A percentile compares a stretch with the other conserved stretches of the same genome.
phyloP scores from a whole-genome alignment of 2,888 invertebrate genomes.

The Dinocampus coccinellae region DNA sequence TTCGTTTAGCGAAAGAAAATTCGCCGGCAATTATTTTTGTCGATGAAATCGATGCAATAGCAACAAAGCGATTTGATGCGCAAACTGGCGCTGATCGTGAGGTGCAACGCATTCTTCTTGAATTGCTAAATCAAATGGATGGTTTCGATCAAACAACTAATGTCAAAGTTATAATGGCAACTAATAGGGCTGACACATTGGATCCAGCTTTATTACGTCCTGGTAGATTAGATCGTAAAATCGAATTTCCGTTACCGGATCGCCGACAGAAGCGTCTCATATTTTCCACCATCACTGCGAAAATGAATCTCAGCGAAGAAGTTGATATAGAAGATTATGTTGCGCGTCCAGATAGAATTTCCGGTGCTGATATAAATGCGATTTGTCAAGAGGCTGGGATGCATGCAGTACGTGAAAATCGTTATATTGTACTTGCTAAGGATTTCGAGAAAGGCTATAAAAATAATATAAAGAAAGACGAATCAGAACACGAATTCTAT shows the following conservation, averaged over 20 bases:
- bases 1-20: constrained; percentile 98
- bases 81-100: constrained; percentile 99
- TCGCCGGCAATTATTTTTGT: constrained; percentile 99
- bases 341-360: constrained; percentile 97
- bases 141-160: constrained; percentile 99
- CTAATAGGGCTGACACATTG: constrained; percentile 88
- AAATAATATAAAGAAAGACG: constrained; percentile 99
- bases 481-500: constrained; percentile 99
- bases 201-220: constrained; percentile 97
- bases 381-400: constrained; percentile 99
- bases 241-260: constrained; percentile 98
- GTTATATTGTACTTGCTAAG: constrained; percentile 98
- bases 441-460: constrained; percentile 99
- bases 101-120: constrained; percentile 96
- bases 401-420: constrained; percentile 99
- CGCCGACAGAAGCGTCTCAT: constrained; percentile 92
- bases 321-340: constrained; percentile 99
- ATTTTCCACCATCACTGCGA: constrained; percentile 96
- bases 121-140: constrained; percentile 99
- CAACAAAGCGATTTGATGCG: constrained; percentile 98
- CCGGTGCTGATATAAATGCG: constrained; percentile 99
- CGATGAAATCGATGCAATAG: constrained; percentile 99
- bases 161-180: constrained; percentile 85
- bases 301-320: constrained; percentile 98
- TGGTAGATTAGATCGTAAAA: constrained; percentile 97